These are phyloP conservation scores for Microcebus griseorufus DNA, from an alignment of 2,113 vertebrate genomes.

Conservation along the genomic window DNA sequence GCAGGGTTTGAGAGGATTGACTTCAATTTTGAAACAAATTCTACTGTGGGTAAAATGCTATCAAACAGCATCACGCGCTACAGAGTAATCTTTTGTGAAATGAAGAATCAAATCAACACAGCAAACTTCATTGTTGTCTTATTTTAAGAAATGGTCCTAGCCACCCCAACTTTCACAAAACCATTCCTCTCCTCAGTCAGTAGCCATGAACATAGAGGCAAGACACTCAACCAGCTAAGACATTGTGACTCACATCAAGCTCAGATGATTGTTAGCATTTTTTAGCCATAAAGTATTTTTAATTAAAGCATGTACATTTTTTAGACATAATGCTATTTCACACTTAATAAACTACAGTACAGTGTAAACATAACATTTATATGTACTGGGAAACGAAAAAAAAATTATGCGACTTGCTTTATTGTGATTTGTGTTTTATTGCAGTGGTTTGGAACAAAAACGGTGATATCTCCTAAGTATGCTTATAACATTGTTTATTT, in stretches of 20 bases:
- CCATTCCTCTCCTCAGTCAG: neutral
- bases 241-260: neutral
- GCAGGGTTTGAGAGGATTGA: neutral
- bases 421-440: neutral
- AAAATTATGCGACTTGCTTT: neutral
- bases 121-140: neutral
- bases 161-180: too few relatives aligned
- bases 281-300: neutral
- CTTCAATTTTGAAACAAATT: neutral
- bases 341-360: neutral
- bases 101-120: neutral
- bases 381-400: neutral
- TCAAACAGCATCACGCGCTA: neutral
- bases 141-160: neutral
- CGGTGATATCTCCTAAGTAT: neutral
- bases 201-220: neutral
- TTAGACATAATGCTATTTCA: neutral
- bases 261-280: neutral
- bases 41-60: neutral
- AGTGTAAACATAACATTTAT: neutral
- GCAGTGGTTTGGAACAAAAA: neutral
- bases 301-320: neutral
- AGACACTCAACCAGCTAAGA: neutral
- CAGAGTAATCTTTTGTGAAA: neutral
- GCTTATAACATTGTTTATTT: neutral